Conservation (phyloP, 2,888 invertebrate species). For the Hecatera dysodea region DNA sequence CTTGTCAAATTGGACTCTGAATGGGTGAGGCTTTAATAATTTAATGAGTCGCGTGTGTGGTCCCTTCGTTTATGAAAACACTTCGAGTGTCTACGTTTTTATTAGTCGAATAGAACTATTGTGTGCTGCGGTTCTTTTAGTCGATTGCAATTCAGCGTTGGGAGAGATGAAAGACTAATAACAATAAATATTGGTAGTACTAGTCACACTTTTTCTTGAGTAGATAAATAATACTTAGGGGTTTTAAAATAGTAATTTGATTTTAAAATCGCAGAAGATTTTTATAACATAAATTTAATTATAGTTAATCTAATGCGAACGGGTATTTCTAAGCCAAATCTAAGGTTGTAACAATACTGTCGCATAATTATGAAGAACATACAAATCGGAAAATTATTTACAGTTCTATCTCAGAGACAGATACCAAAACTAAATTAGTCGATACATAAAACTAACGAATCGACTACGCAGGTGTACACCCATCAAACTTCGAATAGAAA, state of each 20-base stretch:
- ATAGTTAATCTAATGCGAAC: neutral
- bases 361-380: neutral
- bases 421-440: neutral
- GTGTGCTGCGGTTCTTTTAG: conserved; percentile 1
- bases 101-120: conserved; percentile 49
- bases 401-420: neutral
- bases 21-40: conserved; percentile 72
- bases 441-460: conserved; percentile 33
- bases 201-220: neutral
- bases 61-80: conserved; percentile 58
- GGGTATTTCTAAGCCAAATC: neutral
- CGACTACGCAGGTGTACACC: conserved; percentile 14
- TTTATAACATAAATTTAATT: neutral
- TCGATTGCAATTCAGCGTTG: conserved; percentile 23
- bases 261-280: neutral
- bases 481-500: conserved; percentile 20
- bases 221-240: neutral
- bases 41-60: conserved; percentile 67
- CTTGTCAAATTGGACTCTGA: conserved; percentile 81
- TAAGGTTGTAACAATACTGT: neutral
- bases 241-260: neutral
- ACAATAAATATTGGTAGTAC: neutral
- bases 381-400: neutral
- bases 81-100: conserved; percentile 56
- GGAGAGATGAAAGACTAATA: conserved; percentile 1